A percentile compares a stretch with the other conserved stretches of the same genome.
These are phyloP conservation scores for Phenacoccus solenopsis DNA, from an alignment of 1,140 invertebrate genomes.

Conservation along the genomic window DNA sequence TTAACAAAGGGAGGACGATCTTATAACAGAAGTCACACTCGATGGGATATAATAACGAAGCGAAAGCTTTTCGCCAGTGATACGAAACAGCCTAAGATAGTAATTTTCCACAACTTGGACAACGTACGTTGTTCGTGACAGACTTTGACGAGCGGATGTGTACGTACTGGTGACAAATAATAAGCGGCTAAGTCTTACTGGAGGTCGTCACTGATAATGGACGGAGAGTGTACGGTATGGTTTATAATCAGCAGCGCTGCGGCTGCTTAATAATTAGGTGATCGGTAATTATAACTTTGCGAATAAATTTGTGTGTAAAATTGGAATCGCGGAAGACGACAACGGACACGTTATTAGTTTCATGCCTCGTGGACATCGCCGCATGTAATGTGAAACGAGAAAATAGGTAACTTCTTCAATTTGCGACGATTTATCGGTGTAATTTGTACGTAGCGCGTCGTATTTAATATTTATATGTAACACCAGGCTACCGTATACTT, in stretches of 20 bases:
- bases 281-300: neutral
- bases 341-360: neutral
- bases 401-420: neutral
- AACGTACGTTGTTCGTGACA: neutral
- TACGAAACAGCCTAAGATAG: neutral
- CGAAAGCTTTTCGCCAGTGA: neutral
- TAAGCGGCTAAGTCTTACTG: neutral
- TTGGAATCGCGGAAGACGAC: neutral
- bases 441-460: too few relatives aligned
- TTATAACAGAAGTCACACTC: conserved; percentile 1
- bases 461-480: too few relatives aligned
- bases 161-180: neutral
- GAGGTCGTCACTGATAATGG: neutral
- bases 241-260: neutral
- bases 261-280: neutral
- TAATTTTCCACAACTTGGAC: conserved; percentile 1
- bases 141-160: neutral
- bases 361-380: neutral
- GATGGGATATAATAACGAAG: neutral
- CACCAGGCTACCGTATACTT: too few relatives aligned
- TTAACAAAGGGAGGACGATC: neutral
- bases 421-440: too few relatives aligned
- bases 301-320: neutral
- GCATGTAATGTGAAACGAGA: neutral
- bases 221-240: neutral